Evolutionary conservation across 2,888 invertebrate genomes (phyloP).

Genomic region (Scaptomyza cyrtandrae): DNA sequence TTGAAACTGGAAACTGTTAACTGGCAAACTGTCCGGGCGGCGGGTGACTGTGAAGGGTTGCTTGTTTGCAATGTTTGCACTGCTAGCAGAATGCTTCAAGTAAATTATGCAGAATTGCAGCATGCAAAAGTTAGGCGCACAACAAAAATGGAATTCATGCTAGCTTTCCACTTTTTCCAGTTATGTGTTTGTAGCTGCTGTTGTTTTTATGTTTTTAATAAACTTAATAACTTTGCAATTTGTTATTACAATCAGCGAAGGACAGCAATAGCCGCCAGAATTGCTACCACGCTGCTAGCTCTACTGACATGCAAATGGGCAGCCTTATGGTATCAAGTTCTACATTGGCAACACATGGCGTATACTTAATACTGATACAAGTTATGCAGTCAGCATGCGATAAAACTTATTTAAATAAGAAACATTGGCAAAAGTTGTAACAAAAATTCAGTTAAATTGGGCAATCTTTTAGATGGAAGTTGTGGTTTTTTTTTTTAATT

Average conservation of each 20-base stretch:
- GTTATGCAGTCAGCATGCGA: constrained; percentile 64
- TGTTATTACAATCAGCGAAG: constrained; percentile 70
- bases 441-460: too few species aligned
- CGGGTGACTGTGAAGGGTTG: neutral
- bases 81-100: constrained; percentile 71
- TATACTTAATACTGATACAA: constrained; percentile 57
- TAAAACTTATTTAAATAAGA: constrained; percentile 53
- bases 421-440: constrained; percentile 14
- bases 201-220: constrained; percentile 61
- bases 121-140: constrained; percentile 67
- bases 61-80: constrained; percentile 48
- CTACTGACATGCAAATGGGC: constrained; percentile 61
- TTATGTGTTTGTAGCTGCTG: constrained; percentile 60
- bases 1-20: constrained; percentile 35
- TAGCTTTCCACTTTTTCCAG: constrained; percentile 44
- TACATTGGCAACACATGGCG: constrained; percentile 63
- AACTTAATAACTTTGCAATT: constrained; percentile 77
- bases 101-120: constrained; percentile 75
- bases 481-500: too few species aligned
- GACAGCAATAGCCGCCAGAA: constrained; percentile 36
- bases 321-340: constrained; percentile 17
- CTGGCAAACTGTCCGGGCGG: constrained; percentile 21
- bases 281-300: constrained; percentile 16
- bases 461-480: too few species aligned
- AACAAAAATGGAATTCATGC: constrained; percentile 64